Conservation (phyloP, 2,113 vertebrate species). For the Malurus cyaneus region DNA sequence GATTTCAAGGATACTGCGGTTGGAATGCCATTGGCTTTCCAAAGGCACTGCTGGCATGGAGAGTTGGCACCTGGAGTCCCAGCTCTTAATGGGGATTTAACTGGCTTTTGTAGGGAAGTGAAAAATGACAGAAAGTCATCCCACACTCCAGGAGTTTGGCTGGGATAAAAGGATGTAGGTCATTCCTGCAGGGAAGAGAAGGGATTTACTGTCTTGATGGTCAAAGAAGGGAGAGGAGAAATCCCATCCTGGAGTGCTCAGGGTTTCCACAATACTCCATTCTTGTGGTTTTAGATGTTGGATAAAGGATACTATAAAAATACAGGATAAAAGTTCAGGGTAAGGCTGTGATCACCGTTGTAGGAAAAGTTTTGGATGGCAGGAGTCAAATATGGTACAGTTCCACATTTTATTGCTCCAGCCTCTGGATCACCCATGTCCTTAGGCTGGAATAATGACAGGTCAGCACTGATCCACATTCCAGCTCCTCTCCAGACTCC, state of each 20-base stretch:
- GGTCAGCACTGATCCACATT: neutral
- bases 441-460: neutral
- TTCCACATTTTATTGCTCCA: neutral
- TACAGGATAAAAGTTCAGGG: fast-evolving
- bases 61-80: neutral
- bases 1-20: neutral
- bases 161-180: constrained; percentile 17
- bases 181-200: neutral
- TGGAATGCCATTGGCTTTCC: neutral
- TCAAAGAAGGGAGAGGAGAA: neutral
- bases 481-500: neutral
- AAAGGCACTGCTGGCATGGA: neutral
- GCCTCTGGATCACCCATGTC: neutral
- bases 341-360: neutral
- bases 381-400: neutral
- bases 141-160: neutral
- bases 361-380: neutral
- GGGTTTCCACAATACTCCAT: neutral
- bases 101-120: neutral
- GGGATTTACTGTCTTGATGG: neutral
- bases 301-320: neutral
- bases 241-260: neutral
- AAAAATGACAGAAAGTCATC: constrained; percentile 9
- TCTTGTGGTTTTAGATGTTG: neutral
- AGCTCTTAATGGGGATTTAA: neutral